Percentiles rank a stretch among this genome's conserved stretches.
Conservation (phyloP, 2,113 vertebrate genomes). For the Vicugna pacos region DNA sequence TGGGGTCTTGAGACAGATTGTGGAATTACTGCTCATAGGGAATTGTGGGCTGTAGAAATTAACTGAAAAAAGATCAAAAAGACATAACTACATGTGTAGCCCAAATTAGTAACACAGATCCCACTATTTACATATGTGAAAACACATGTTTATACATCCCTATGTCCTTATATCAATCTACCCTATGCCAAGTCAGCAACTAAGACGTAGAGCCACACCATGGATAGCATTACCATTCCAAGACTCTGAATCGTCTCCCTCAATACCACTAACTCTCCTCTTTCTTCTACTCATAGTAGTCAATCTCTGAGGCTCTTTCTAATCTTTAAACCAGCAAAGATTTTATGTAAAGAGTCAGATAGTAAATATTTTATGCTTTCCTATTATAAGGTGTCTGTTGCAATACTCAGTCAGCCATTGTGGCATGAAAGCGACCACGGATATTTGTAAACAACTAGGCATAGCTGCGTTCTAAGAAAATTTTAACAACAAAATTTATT, state of each 20-base stretch:
- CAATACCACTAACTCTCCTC: background rate
- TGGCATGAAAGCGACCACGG: background rate
- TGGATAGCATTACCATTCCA: background rate
- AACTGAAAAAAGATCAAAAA: background rate
- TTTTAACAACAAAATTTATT: background rate
- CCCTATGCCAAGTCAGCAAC: background rate
- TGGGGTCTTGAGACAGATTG: background rate
- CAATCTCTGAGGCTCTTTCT: slow-evolving; percentile 13
- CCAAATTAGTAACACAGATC: background rate
- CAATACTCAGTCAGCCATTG: background rate
- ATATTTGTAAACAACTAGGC: slow-evolving; percentile 43
- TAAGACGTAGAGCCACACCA: background rate
- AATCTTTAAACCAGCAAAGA: background rate
- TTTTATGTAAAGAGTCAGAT: background rate
- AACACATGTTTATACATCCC: background rate
- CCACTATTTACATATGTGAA: background rate
- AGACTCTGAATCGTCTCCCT: background rate
- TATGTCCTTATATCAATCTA: background rate
- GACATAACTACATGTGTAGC: background rate
- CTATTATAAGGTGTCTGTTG: background rate
- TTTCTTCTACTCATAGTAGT: background rate
- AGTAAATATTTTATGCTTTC: slow-evolving; percentile 55
- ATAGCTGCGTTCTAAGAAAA: background rate
- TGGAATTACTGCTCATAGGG: background rate
- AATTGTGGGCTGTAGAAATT: background rate